Evolutionary conservation across 2,888 invertebrate species (phyloP), one percentile per base, ranked within the genome.

Genomic region (Parascotia fuliginaria): DNA sequence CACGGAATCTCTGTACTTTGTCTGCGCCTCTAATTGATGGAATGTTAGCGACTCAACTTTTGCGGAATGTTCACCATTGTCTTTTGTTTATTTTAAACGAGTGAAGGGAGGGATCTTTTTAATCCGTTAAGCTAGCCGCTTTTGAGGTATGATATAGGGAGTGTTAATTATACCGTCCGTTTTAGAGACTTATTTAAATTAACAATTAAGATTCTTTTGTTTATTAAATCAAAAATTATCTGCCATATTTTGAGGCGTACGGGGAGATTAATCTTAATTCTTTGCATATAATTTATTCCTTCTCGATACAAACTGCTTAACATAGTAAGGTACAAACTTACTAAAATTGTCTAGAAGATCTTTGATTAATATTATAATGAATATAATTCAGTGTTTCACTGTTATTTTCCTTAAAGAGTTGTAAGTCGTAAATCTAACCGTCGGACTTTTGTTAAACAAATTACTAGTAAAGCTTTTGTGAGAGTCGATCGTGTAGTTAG

Each of bases 391-490:
- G 19, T 3, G 19, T 3, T 19, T 5, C 19, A 3, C 19, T n/a
- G 15, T 34, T 16, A 39, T 29, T 42, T 65, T 48, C 48, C 47
- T 46, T 52, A 47, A 57, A 73, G 56, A 46, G 45, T 48, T 59
- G 50, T 59, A 55, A 57, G 60, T 56, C 67, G 65, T 74, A 73
- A 74, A 74, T 70, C 74, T 70, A 60, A 68, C 59, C 73, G 60
- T 62, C 66, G 55, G 75, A 81, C 76, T 84, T 82, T 77, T 75
- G 81, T 76, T 81, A 79, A 81, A 80, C 78, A 84, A 87, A 87
- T 87, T 83, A 85, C 81, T 79, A 71, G 79, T 75, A 79, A 82
- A 81, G 82, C 83, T 85, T 81, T 81, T 77, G 83, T 73, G 77
- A 72, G 78, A 77, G 74, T 75, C 79, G 83, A 84, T 82, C 80